These are phyloP conservation scores for Ardeotis arabs DNA, from an alignment of 2,113 vertebrate species.

Conservation along the genomic window DNA sequence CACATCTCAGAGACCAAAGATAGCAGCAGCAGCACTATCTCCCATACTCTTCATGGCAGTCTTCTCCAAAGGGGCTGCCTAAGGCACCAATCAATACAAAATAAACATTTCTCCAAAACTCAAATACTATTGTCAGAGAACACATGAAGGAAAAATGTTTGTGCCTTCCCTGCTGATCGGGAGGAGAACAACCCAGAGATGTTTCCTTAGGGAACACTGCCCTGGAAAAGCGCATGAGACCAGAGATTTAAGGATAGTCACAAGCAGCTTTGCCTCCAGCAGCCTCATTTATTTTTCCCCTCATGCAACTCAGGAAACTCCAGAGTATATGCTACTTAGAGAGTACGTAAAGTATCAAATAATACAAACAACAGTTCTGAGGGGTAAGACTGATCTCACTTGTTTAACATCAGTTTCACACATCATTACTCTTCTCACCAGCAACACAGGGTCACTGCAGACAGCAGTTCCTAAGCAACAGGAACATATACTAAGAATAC, in stretches of 20 bases:
- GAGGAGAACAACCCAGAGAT: neutral
- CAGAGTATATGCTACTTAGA: neutral
- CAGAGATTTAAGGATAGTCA: neutral
- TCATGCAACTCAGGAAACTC: neutral
- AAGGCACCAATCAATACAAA: neutral
- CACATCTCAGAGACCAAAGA: neutral
- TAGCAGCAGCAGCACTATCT: neutral
- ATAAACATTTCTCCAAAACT: neutral
- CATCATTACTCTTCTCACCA: neutral
- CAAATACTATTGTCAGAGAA: neutral
- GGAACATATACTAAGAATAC: neutral
- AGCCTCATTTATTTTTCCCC: neutral
- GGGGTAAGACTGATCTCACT: conserved; percentile 26
- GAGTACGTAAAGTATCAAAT: neutral
- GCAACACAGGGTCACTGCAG: neutral
- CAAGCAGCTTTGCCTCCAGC: neutral
- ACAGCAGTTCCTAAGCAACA: conserved; percentile 55
- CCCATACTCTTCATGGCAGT: neutral
- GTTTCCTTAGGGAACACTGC: neutral
- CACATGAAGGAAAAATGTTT: neutral
- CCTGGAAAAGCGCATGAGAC: neutral
- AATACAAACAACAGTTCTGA: neutral
- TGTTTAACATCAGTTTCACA: conserved; percentile 14
- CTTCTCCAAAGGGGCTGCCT: neutral
- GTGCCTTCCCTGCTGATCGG: neutral